Base-by-base conservation (phyloP, 2,113 vertebrate genomes). In the Stercorarius parasiticus region DNA sequence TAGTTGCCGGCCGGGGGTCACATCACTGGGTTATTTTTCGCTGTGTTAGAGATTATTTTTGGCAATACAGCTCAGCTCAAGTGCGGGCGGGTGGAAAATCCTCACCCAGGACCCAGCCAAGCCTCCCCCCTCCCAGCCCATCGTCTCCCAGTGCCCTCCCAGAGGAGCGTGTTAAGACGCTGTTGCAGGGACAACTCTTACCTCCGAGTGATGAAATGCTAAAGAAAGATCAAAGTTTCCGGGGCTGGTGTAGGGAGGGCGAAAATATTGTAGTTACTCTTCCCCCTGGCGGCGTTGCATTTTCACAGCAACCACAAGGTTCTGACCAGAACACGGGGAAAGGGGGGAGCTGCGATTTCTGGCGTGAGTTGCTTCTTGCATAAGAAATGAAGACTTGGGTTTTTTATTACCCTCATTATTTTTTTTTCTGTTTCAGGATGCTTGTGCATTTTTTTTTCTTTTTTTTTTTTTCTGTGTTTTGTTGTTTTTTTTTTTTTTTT, bases 181-280 rank as follows among this genome's bases (percentile, higher is more conserved):
- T 6, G 26, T 38, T 8, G 15, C 26, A 20, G 58, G 45, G 40
- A 40, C 71, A 26, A 1, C 20, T 25, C 17, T 9, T 38, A 17
- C 29, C 22, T 20, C 26, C 2, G 20, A 32, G 42, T 21, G 21
- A 23, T 4, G 36, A 62, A n/a, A 38, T 23, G 29, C 58, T 65
- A 9, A 29, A 30, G 20, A 58, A 70, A 47, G 1, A 16, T 0
- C 3, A 4, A 34, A 58, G 38, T 66, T 66, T 43, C 9, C 9
- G 15, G 27, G 27, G 19, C 12, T 13, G 27, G 38, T 6, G 25
- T 20, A 4, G 9, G 7, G 5, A 4, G 9, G 9, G 1, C 2
- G 4, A 10, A 26, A 56, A 43, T 11, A 22, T 3, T 8, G 25
- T 6, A 32, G 20, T 22, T 15, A 4, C n/a, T 15, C 10, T 27